Evolutionary conservation across 2,888 invertebrate species (phyloP), one percentile per base, ranked within the genome.

Genomic region (Halocaridina rubra): DNA sequence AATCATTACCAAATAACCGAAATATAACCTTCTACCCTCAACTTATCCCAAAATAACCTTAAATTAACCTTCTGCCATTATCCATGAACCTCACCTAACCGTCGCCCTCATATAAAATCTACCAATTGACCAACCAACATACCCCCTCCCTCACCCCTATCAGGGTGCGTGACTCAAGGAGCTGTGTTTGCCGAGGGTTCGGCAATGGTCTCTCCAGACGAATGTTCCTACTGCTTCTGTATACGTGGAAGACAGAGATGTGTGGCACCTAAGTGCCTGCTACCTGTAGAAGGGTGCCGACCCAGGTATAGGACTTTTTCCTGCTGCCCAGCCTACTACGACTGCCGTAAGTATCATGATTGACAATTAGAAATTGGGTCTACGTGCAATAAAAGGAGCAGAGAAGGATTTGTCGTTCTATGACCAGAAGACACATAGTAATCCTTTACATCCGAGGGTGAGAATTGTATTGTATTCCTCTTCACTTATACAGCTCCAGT

Each of bases 161-260:
- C 76, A 87, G 87, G 94, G 89, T 95, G 95, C 91, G 92, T 94
- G 89, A 92, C 93, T 89, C 94, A 94, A 89, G 95, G 95, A 39
- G 93, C 94, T 30, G 92, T 94, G 89, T 96, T 94, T 91, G 94
- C 94, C 22, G 94, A 95, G 72, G 96, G 96, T 2, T 96, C 96
- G 4, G 96, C 97, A 7, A 95, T 97, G 95, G 93, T 94, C 88
- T 94, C 95, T 3, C 93, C 94, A 22, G 93, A 94, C 86, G 93
- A 94, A n/a, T 97, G 97, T 91, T 95, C 96, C 91, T 95, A 95
- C 91, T 97, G 97, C 91, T 97, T 95, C 92, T 97, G 97, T 90
- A 94, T 95, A 89, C 92, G 93, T 33, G 95, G 95, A 3, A 92
- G 92, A 77, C 93, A 95, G 89, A 93, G 93, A 89, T 97, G 97